Evolutionary conservation across 2,888 invertebrate species (phyloP).

Genomic region (Liopterus haemorrhoidalis): DNA sequence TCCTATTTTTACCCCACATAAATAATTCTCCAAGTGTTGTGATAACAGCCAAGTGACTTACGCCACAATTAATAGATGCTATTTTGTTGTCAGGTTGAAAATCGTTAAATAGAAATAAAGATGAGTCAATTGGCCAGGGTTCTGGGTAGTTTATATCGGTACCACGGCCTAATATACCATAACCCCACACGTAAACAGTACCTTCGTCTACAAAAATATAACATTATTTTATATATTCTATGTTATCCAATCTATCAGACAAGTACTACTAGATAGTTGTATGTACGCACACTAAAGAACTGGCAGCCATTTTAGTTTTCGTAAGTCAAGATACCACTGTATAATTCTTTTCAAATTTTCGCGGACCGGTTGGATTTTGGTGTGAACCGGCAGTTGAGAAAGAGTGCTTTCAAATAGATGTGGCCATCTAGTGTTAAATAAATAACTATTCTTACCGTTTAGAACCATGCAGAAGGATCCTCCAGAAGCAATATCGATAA

Average conservation of each 20-base stretch:
- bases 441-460: slow-evolving; percentile 56
- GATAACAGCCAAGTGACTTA: slow-evolving; percentile 73
- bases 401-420: too few species aligned
- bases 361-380: too few species aligned
- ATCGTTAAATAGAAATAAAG: slow-evolving; percentile 80
- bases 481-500: slow-evolving; percentile 75
- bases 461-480: slow-evolving; percentile 80
- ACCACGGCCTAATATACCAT: slow-evolving; percentile 84
- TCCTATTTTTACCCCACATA: slow-evolving; percentile 86
- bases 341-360: too few species aligned
- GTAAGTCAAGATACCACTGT: too few species aligned
- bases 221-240: too few species aligned
- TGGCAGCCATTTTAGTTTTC: too few species aligned
- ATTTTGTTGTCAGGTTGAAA: slow-evolving; percentile 68
- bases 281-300: too few species aligned
- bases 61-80: slow-evolving; percentile 61
- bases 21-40: slow-evolving; percentile 80
- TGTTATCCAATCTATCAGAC: too few species aligned
- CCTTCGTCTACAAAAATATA: slow-evolving; percentile 63
- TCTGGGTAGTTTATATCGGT: too few species aligned
- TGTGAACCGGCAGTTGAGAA: too few species aligned
- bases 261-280: too few species aligned
- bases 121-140: slow-evolving; percentile 70
- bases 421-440: slow-evolving; percentile 11
- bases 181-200: slow-evolving; percentile 89